These are phyloP conservation scores for Keiferia lycopersicella DNA, from an alignment of 2,888 invertebrate species.

Conservation along the genomic window DNA sequence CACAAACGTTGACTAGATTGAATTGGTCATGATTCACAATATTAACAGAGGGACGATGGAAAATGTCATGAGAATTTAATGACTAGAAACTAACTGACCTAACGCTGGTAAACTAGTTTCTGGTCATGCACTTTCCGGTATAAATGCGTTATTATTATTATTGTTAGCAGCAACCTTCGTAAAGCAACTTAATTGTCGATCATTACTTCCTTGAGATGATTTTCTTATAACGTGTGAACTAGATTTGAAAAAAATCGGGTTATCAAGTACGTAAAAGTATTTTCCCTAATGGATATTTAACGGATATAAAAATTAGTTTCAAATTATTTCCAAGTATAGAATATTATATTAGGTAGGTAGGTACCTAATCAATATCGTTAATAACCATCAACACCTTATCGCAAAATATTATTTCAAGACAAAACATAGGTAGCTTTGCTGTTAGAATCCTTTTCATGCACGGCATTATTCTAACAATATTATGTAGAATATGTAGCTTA, in stretches of 20 bases:
- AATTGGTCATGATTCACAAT: neutral
- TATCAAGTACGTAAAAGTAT: neutral
- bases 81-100: neutral
- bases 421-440: neutral
- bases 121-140: constrained; percentile 8
- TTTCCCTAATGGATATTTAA: neutral
- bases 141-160: neutral
- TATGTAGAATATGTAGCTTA: too few species aligned
- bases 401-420: neutral
- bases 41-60: neutral
- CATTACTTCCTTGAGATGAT: neutral
- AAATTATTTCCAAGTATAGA: too few species aligned
- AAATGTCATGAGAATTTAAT: neutral
- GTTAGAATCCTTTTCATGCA: too few species aligned
- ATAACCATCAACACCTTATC: neutral
- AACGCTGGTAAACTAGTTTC: neutral
- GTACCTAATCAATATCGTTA: too few species aligned
- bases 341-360: too few species aligned
- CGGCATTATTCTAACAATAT: too few species aligned
- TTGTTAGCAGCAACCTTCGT: neutral
- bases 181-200: neutral
- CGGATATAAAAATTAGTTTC: neutral
- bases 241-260: neutral
- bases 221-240: neutral
- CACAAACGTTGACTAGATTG: neutral